Evolutionary conservation across 92 coral and sea anemone species (phyloP).

Genomic region (Epizoanthus stellaris): DNA sequence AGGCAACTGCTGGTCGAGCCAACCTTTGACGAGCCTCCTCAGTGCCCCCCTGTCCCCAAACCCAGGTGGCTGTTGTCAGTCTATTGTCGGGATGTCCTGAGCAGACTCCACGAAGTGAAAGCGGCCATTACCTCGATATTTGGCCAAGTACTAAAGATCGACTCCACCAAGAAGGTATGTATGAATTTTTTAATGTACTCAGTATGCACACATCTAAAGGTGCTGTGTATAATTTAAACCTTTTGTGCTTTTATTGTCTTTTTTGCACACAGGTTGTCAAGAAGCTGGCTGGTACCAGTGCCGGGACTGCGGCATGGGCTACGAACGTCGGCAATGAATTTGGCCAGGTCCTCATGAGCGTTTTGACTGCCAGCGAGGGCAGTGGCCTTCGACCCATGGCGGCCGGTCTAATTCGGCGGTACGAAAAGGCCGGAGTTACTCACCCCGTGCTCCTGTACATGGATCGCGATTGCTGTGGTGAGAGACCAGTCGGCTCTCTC

Average conservation of each 20-base stretch:
- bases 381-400: constrained; percentile 61
- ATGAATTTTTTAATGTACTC: too few species aligned
- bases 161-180: constrained; percentile 62
- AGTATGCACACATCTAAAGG: too few species aligned
- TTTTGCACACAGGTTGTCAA: background rate
- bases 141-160: constrained; percentile 46
- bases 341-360: constrained; percentile 65
- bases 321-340: constrained; percentile 68
- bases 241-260: too few species aligned
- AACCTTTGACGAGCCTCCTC: constrained; percentile 41
- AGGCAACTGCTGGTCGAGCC: background rate
- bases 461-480: constrained; percentile 72
- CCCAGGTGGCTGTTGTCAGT: constrained; percentile 56
- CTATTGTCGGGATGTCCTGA: constrained; percentile 59
- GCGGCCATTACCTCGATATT: constrained; percentile 48
- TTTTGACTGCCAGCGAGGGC: constrained; percentile 66
- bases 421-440: constrained; percentile 46
- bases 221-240: too few species aligned
- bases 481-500: constrained; percentile 32
- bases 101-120: constrained; percentile 55
- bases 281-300: constrained; percentile 61
- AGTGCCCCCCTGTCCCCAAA: constrained; percentile 42
- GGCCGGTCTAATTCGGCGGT: constrained; percentile 54
- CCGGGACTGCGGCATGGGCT: constrained; percentile 70
- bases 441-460: constrained; percentile 57